Evolutionary conservation across 2,888 invertebrate species (phyloP), one percentile per base, ranked within the genome.

Genomic region (Melieria picta): DNA sequence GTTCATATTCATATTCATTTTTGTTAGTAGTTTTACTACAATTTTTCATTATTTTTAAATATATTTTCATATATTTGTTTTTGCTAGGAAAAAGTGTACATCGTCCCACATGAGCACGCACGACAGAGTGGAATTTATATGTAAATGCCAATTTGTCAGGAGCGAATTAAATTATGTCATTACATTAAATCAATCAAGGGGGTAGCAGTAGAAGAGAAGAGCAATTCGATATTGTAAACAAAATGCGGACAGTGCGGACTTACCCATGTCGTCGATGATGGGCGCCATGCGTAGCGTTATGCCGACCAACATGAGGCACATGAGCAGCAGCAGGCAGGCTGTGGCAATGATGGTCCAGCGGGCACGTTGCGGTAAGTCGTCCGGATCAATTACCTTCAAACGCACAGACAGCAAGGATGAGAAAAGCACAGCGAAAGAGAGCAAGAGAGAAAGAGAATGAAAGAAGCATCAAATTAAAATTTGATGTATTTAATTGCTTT

Each of bases 201-300:
- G 66, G 66, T 67, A 67, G 66, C 66, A 67, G 42, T 65, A 66
- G 13, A 65, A 70, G 61, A 61, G 63, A 62, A 65, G 52, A 63
- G 47, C 50, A 16, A 60, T 65, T 46, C 30, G 2, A 30, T 30
- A 30, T 30, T 2, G 30, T 7, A 7, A 57, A 45, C 58, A 43
- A 68, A 9, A 42, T 52, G 9, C n/a, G 16, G 58, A 50, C 9
- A 69, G 57, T 30, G 13, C 9, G 62, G 69, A 91, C 94, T 93
- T 88, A 97, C 97, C 96, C 93, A 97, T 94, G 82, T 96, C 96
- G 85, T 97, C 97, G 82, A 97, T 97, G 78, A 97, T 93, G 10
- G 97, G 97, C 11, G 97, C 96, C 95, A 97, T 96, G 76, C 96
- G 90, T 47, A 97, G 89, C 5, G 97, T 97, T 71, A 97, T 93